Base-by-base conservation (phyloP, 1,140 invertebrate species). In the Periplaneta americana region DNA sequence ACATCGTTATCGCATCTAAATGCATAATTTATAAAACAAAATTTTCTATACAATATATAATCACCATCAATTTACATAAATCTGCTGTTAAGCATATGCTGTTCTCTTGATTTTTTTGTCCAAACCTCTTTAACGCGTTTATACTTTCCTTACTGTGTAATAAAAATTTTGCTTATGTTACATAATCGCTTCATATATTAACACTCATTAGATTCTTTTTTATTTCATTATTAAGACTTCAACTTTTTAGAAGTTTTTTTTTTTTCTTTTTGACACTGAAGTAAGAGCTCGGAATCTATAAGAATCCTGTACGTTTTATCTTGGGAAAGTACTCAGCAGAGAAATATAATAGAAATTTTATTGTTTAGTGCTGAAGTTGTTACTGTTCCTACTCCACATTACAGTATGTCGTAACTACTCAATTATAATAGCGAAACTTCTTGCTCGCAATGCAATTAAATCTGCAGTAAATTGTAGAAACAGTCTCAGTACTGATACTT, bases 21-120 rank as follows among this genome's bases (percentile, higher is more conserved):
- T 78, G 77, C 35, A 36, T 35, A 36, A 78, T 78, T 78, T 36
- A 78, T 36, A 78, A 78, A 78, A 78, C 77, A 36, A 36, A 78
- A 48, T 48, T 78, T 78, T 32, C 35, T 37, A 10, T 37, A 28
- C 28, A 37, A 37, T 39, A 36, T 78, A 37, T 48, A 48, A 78
- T 78, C 35, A 78, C 34, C 35, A 48, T 78, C 77, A 78, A 78
- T 78, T 78, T 37, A 37, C 77, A 37, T 78, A 78, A 78, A 78
- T 78, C 77, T 6, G 31, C 35, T 22, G 11, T 37, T n/a, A 34
- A 32, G n/a, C n/a, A 9, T 28, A 6, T 28, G n/a, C 13, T 0
- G 6, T 66, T 66, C 48, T 0, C n/a, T n/a, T n/a, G n/a, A n/a
- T n/a, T n/a, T 66, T 66, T 66, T 66, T 28, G 1, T n/a, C 10